Base-by-base conservation (phyloP, 92 coral and sea anemone species). In the Epizoanthus stellaris region DNA sequence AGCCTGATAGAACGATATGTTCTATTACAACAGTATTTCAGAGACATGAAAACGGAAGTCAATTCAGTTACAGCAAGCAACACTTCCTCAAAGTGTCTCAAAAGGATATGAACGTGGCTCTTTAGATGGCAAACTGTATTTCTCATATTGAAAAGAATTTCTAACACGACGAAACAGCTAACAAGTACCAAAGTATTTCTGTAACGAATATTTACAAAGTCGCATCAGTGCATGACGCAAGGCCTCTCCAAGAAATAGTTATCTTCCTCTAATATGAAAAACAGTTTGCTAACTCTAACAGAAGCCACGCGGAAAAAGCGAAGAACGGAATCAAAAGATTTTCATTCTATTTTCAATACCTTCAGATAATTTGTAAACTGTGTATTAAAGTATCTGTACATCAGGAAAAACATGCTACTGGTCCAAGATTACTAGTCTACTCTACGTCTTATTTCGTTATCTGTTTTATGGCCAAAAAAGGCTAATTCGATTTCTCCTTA, bases 381-480 rank as follows among this genome's bases (percentile, higher is more conserved):
- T 62, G 21, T 56, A 79, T 59, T 54, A 77, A 77, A 58, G 21
- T 57, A 39, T 42, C 83, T 79, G 70, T 79, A 79, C 83, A 79
- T 45, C 3, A 8, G 83, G 71, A 3, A 63, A 36, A 79, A n/a
- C 20, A 77, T 43, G 34, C 60, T 63, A 19, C 67, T 79, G 72
- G 49, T 66, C 70, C 42, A 23, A 11, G 11, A 39, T 16, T n/a
- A 36, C 68, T 59, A 16, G 19, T 38, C 82, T 39, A 21, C 47
- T 56, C 62, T 76, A 45, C 40, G 43, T 6, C 80, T 20, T 79
- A 79, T 63, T 79, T 63, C 57, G 71, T 45, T 43, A 63, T 21
- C 40, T 45, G 15, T 70, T 63, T 20, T 63, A 20, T 19, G 43
- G 60, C 52, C 56, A 43, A 38, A 66, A 79, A 45, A 17, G 60